Conservation (phyloP, 2,797 vertebrate genomes). For the Tenualosa ilisha region DNA sequence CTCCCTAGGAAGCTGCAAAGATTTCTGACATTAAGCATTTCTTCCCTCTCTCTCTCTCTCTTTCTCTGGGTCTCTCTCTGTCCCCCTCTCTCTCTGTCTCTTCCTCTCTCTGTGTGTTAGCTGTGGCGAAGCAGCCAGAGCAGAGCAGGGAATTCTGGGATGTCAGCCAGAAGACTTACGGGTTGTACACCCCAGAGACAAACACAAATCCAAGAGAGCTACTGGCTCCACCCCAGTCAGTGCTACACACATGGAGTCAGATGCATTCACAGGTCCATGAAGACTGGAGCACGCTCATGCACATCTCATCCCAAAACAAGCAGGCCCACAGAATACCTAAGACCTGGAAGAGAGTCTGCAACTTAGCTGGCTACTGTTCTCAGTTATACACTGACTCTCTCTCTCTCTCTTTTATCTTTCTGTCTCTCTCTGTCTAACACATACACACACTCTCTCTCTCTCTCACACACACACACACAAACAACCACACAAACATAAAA, state of each 20-base stretch:
- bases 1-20: too few species aligned
- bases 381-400: neutral
- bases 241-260: too few species aligned
- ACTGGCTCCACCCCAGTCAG: too few species aligned
- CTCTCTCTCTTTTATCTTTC: neutral
- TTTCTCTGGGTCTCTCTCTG: conserved; percentile 42
- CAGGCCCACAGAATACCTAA: neutral
- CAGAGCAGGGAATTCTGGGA: too few species aligned
- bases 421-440: neutral
- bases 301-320: too few species aligned
- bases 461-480: conserved; percentile 27
- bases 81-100: neutral
- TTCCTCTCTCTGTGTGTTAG: neutral
- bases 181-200: too few species aligned
- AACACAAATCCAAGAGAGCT: too few species aligned
- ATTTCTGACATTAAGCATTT: neutral
- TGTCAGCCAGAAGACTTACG: too few species aligned
- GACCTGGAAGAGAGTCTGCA: neutral
- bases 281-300: too few species aligned
- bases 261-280: too few species aligned
- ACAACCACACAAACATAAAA: conserved; percentile 25
- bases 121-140: too few species aligned
- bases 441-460: neutral
- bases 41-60: conserved; percentile 23
- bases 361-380: neutral